Base-by-base conservation (phyloP, 2,888 invertebrate genomes). In the Scaptodrosophila latifasciaeformis region DNA sequence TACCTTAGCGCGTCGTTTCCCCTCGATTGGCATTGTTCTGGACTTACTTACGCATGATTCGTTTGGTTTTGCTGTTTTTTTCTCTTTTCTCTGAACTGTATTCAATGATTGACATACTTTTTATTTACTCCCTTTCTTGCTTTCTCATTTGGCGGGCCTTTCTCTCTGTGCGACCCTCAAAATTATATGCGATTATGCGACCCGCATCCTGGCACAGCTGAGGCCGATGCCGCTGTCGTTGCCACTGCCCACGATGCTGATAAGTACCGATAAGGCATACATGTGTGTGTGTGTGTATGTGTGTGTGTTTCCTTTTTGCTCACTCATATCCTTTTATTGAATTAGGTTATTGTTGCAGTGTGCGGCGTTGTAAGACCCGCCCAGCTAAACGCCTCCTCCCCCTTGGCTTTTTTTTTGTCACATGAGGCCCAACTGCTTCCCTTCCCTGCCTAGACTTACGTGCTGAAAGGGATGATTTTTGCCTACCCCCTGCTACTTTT, bases 331-430 rank as follows among this genome's bases (percentile, higher is more conserved):
- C 66, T 58, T 70, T 70, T 59, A 77, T 78, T 69, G 67, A 71
- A 81, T 78, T 75, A 52, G 64, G 57, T 69, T 65, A 75, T 76
- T 77, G 81, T 81, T 81, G 79, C 76, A 75, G 60, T 66, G 55
- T 49, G 37, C 55, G 29, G 48, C 40, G 39, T 27, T 35, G 18
- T 5, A 7, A 6, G 17, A 17, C 31, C 10, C 49, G 17, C 42
- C 30, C 39, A n/a, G 24, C 31, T 17, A 46, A 9, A 24, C 44
- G 50, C 43, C 43, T 29, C 2, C 35, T 12, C 15, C 51, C 49
- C 44, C 49, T 49, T 53, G n/a, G n/a, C n/a, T 65, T 39, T 76
- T 78, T 69, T 70, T 59, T 67, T 78, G 78, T 67, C 75, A 65
- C 67, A 57, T 47, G 30, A n/a, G 51, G 21, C 17, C 6, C n/a